Evolutionary conservation across 1,140 invertebrate genomes (phyloP).

Genomic region (Drosophila funebris): DNA sequence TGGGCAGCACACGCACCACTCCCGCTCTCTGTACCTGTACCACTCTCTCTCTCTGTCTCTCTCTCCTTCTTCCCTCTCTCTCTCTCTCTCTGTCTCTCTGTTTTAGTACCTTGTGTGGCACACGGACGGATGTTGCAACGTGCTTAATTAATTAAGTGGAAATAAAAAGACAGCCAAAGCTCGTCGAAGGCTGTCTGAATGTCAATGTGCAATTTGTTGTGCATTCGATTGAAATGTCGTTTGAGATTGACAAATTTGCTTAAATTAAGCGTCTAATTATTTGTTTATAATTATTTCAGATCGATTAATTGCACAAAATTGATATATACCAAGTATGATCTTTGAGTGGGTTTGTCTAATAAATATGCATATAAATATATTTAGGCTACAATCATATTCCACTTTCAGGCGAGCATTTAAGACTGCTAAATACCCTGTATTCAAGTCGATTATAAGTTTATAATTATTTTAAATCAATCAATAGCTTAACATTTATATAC

Average conservation of each 20-base stretch:
- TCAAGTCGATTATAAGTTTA: slow-evolving; percentile 2
- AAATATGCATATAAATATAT: too few relatives aligned
- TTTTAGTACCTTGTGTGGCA: slow-evolving; percentile 58
- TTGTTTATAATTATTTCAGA: neutral
- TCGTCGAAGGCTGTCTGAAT: slow-evolving; percentile 62
- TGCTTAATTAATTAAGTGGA: slow-evolving; percentile 78
- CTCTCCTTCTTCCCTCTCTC: neutral
- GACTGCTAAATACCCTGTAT: too few relatives aligned
- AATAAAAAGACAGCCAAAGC: slow-evolving; percentile 65
- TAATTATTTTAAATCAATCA: neutral
- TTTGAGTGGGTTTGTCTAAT: too few relatives aligned
- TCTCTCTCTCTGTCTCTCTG: neutral
- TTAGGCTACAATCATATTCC: too few relatives aligned
- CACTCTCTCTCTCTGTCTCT: neutral
- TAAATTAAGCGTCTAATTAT: slow-evolving; percentile 6
- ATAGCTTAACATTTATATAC: neutral
- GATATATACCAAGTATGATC: too few relatives aligned
- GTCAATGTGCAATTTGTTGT: slow-evolving; percentile 78
- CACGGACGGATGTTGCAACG: slow-evolving; percentile 70
- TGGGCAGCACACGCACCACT: slow-evolving; percentile 40
- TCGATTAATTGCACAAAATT: neutral
- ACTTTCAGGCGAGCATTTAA: too few relatives aligned
- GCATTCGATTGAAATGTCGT: slow-evolving; percentile 43
- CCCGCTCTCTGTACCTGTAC: neutral
- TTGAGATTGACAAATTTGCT: slow-evolving; percentile 5